These are phyloP conservation scores for Drosophila ficusphila DNA, from an alignment of 1,140 invertebrate genomes.

Conservation along the genomic window DNA sequence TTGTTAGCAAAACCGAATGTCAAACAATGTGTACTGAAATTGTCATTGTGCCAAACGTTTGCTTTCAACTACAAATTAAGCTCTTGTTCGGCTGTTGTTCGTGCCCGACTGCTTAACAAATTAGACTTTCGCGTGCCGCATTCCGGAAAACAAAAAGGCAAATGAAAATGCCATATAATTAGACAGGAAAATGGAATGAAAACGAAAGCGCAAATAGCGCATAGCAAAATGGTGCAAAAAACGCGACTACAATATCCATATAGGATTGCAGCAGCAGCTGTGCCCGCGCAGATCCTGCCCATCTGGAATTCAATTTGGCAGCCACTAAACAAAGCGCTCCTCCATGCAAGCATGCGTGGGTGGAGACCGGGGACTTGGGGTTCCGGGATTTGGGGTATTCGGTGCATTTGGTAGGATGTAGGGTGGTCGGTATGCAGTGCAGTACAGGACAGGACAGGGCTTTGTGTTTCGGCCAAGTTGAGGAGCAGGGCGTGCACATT, in stretches of 20 bases:
- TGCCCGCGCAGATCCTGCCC: constrained; percentile 8
- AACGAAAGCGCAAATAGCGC: constrained; percentile 15
- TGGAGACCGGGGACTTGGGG: neutral
- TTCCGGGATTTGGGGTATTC: neutral
- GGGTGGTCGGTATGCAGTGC: neutral
- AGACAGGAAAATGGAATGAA: constrained; percentile 23
- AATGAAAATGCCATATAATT: constrained; percentile 43
- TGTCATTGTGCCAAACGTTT: constrained; percentile 70
- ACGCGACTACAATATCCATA: constrained; percentile 29
- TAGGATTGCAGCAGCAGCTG: constrained; percentile 32
- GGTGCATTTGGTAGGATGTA: neutral
- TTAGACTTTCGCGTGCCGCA: constrained; percentile 70
- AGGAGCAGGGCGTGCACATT: constrained; percentile 3
- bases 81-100: constrained; percentile 50
- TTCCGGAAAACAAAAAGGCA: constrained; percentile 43
- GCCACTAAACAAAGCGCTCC: constrained; percentile 28
- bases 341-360: constrained; percentile 5
- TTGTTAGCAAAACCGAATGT: constrained; percentile 66
- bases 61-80: constrained; percentile 75
- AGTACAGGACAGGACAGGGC: neutral
- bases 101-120: constrained; percentile 62
- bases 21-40: constrained; percentile 67
- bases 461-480: neutral
- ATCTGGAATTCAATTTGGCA: constrained; percentile 43
- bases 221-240: constrained; percentile 39